phyloP scores from a whole-genome alignment of 2,888 invertebrate species.

The Amiota mariae region DNA sequence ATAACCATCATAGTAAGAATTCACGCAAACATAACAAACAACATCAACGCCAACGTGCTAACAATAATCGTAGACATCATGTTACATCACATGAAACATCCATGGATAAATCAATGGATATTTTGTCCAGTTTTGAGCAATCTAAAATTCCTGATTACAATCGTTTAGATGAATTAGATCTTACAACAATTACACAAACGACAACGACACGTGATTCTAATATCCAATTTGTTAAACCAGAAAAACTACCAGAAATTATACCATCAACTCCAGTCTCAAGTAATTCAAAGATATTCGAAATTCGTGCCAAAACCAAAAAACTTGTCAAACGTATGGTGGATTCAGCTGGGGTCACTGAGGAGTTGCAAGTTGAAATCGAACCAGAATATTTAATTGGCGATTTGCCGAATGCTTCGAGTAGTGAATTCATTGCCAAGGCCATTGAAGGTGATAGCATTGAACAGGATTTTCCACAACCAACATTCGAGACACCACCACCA shows the following conservation, averaged over 20 bases:
- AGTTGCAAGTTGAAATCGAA: slow-evolving; percentile 67
- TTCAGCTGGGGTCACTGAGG: slow-evolving; percentile 35
- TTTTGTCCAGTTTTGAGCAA: slow-evolving; percentile 40
- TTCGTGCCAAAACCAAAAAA: slow-evolving; percentile 68
- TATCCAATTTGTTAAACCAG: slow-evolving; percentile 72
- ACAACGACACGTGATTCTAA: slow-evolving; percentile 68
- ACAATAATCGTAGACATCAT: slow-evolving; percentile 51
- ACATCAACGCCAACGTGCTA: slow-evolving; percentile 44
- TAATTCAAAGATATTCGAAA: slow-evolving; percentile 73
- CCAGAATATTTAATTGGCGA: slow-evolving; percentile 71
- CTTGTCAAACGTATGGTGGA: slow-evolving; percentile 60
- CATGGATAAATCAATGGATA: slow-evolving; percentile 43
- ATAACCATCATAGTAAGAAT: slow-evolving; percentile 42
- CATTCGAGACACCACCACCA: not conserved
- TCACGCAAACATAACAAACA: slow-evolving; percentile 43
- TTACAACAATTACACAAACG: slow-evolving; percentile 32
- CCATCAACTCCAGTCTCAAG: slow-evolving; percentile 70
- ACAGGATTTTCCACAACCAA: slow-evolving; percentile 45
- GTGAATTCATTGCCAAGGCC: slow-evolving; percentile 54
- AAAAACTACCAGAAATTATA: slow-evolving; percentile 69
- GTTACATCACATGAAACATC: slow-evolving; percentile 50
- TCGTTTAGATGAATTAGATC: slow-evolving; percentile 50
- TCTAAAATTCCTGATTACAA: slow-evolving; percentile 49
- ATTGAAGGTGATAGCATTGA: slow-evolving; percentile 47
- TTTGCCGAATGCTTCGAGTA: slow-evolving; percentile 39